phyloP scores from a whole-genome alignment of 2,113 vertebrate genomes.

The Eretmodus cyanostictus region DNA sequence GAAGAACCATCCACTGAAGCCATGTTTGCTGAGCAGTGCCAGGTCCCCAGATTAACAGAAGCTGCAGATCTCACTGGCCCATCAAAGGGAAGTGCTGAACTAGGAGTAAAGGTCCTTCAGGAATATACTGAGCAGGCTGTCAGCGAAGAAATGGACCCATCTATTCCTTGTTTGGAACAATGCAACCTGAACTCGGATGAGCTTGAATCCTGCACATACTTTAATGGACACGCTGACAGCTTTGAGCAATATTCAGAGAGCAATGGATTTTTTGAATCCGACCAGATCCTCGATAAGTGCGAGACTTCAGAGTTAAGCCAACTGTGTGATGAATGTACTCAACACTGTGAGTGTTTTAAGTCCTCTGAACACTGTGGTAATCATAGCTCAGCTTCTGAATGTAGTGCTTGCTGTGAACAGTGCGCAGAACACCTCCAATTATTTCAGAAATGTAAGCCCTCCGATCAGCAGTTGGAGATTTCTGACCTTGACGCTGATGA shows the following conservation, averaged over 20 bases:
- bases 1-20: background rate
- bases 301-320: conserved; percentile 48
- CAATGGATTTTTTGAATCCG: conserved; percentile 1
- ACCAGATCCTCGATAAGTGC: conserved; percentile 9
- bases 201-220: background rate
- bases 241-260: conserved; percentile 17
- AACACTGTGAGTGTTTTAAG: conserved; percentile 61
- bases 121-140: conserved; percentile 32
- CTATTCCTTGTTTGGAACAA: conserved; percentile 21
- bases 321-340: conserved; percentile 46
- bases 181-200: conserved; percentile 2
- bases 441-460: conserved; percentile 40
- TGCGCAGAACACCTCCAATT: conserved; percentile 29
- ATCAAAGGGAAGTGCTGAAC: conserved; percentile 20
- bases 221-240: conserved; percentile 1
- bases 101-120: conserved; percentile 14
- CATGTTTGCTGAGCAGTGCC: conserved; percentile 59
- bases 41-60: conserved; percentile 33
- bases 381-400: conserved; percentile 42
- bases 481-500: conserved; percentile 16
- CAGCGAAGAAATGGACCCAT: conserved; percentile 5
- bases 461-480: conserved; percentile 29
- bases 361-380: conserved; percentile 43
- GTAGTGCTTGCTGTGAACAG: conserved; percentile 41
- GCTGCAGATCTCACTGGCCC: conserved; percentile 16